Conservation (phyloP, 2,797 vertebrate species). For the Micromesistius poutassou region DNA sequence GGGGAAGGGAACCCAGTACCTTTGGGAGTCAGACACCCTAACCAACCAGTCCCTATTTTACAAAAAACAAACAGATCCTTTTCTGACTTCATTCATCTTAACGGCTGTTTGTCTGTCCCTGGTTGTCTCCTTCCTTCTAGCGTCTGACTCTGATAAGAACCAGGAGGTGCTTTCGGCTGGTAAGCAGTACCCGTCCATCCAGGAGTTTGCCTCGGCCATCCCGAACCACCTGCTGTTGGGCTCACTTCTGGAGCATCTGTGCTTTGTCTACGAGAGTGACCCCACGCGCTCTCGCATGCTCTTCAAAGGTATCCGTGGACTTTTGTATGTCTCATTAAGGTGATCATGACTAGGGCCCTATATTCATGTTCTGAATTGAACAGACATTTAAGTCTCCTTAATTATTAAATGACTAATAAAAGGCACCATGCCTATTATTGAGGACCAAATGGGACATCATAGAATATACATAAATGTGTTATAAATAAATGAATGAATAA, state of each 20-base stretch:
- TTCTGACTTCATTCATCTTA: not conserved
- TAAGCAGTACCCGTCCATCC: conserved; percentile 64
- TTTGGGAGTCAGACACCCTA: not conserved
- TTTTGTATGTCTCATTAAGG: not conserved
- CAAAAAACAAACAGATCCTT: not conserved
- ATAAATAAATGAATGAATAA: not conserved
- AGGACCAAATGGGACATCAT: too few relatives aligned
- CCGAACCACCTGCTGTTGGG: conserved; percentile 94
- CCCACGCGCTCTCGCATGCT: conserved; percentile 80
- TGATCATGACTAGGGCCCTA: not conserved
- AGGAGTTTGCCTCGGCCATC: conserved; percentile 84
- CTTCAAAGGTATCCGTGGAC: conserved; percentile 80
- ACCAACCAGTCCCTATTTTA: not conserved
- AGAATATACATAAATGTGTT: not conserved
- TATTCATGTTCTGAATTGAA: not conserved
- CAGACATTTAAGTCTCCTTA: not conserved
- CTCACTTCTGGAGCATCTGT: conserved; percentile 92
- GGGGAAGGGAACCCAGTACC: not conserved
- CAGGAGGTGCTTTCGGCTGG: conserved; percentile 75
- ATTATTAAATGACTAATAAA: not conserved
- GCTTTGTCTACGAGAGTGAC: conserved; percentile 87
- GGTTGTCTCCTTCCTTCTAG: conserved; percentile 56
- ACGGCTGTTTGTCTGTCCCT: not conserved
- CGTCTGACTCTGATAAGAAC: conserved; percentile 83
- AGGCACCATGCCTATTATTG: not conserved